Conservation (phyloP, 2,113 vertebrate genomes). For the Brachyistius frenatus region DNA sequence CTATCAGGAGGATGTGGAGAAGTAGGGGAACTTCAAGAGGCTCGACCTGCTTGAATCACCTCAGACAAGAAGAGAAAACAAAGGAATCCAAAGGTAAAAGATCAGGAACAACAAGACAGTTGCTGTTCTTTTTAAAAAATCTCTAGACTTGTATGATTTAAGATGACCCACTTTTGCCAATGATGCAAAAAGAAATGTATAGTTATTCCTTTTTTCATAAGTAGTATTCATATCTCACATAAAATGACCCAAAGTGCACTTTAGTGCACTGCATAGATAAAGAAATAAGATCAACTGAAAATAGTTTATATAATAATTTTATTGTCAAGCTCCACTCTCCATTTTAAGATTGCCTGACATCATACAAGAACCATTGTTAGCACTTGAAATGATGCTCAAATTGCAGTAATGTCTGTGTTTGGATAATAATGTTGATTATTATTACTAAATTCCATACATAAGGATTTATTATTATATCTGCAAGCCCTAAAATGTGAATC, state of each 20-base stretch:
- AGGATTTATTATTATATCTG: slow-evolving; percentile 16
- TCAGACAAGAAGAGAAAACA: slow-evolving; percentile 57
- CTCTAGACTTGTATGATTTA: slow-evolving; percentile 46
- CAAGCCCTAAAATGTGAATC: slow-evolving; percentile 15
- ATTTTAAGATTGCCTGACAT: slow-evolving; percentile 48
- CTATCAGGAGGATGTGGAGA: slow-evolving; percentile 61
- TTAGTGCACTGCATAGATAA: slow-evolving; percentile 23
- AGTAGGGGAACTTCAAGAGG: slow-evolving; percentile 36
- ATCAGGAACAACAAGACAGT: slow-evolving; percentile 33
- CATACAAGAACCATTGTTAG: slow-evolving; percentile 46
- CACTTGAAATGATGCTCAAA: slow-evolving; percentile 53
- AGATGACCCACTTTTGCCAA: slow-evolving; percentile 54
- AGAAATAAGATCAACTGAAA: slow-evolving; percentile 15
- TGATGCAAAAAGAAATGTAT: slow-evolving; percentile 52
- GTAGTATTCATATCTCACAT: slow-evolving; percentile 46
- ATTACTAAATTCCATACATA: slow-evolving; percentile 12
- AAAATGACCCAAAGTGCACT: slow-evolving; percentile 47
- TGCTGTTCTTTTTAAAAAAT: slow-evolving; percentile 20
- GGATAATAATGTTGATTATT: slow-evolving; percentile 27
- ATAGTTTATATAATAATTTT: slow-evolving; percentile 29
- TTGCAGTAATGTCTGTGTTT: slow-evolving; percentile 59
- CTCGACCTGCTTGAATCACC: slow-evolving; percentile 46
- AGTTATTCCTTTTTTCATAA: slow-evolving; percentile 58
- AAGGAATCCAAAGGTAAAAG: slow-evolving; percentile 68
- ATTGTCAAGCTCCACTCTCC: slow-evolving; percentile 17